Evolutionary conservation across 2,797 vertebrate species (phyloP).

Genomic region (Poeciliopsis gracilis): DNA sequence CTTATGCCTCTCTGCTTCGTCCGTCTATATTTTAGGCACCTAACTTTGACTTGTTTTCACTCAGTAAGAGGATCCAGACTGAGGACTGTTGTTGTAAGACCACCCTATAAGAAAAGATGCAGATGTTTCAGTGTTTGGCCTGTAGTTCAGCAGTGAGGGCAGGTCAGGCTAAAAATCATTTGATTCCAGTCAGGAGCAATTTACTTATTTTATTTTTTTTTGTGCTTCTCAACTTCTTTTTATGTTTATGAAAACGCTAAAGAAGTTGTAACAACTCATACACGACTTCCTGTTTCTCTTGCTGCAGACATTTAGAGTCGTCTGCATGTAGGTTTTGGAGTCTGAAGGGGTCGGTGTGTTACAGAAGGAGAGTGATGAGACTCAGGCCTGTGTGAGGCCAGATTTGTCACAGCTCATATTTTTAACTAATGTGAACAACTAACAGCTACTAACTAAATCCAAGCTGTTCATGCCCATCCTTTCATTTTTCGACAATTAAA

Average conservation of each 20-base stretch:
- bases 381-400: neutral
- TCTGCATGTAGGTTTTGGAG: neutral
- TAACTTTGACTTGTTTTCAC: too few species aligned
- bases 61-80: too few species aligned
- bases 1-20: too few species aligned
- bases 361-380: neutral
- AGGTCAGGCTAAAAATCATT: neutral
- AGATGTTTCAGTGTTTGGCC: too few species aligned
- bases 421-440: neutral
- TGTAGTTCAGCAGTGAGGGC: too few species aligned
- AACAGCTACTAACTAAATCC: neutral
- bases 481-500: neutral
- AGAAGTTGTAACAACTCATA: too few species aligned
- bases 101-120: too few species aligned
- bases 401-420: slow-evolving; percentile 11
- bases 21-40: too few species aligned
- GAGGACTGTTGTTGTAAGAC: too few species aligned
- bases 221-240: too few species aligned
- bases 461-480: neutral
- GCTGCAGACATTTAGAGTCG: neutral
- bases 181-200: neutral
- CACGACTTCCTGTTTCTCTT: too few species aligned
- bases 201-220: neutral
- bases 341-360: neutral
- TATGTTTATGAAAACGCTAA: too few species aligned